A percentile compares a stretch with the other conserved stretches of the same genome.
phyloP scores from a whole-genome alignment of 1,140 invertebrate species.

The Hylyphantes graminicola region DNA sequence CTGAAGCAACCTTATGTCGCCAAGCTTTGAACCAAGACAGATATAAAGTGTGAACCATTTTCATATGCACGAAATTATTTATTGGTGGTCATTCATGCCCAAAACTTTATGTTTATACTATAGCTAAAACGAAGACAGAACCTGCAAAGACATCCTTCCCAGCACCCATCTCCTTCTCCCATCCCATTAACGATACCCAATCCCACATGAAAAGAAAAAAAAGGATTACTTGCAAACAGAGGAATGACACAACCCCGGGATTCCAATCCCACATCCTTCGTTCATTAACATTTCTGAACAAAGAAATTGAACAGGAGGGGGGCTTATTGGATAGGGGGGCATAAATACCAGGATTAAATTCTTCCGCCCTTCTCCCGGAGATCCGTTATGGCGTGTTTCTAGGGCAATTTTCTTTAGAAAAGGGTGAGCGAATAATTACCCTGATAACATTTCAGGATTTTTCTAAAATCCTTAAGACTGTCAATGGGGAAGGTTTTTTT shows the following conservation, averaged over 20 bases:
- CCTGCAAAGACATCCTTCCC: background rate
- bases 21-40: no score
- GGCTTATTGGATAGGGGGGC: constrained; percentile 27
- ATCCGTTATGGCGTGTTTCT: constrained; percentile 49
- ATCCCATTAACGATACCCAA: background rate
- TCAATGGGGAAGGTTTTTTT: background rate
- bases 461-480: constrained; percentile 24
- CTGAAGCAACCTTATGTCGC: no score
- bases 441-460: constrained; percentile 49
- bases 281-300: constrained; percentile 29
- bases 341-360: constrained; percentile 52
- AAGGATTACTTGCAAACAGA: background rate
- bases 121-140: background rate
- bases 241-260: constrained; percentile 4
- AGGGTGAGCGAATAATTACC: constrained; percentile 39
- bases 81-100: background rate
- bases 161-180: background rate
- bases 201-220: background rate
- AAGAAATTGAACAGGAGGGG: background rate
- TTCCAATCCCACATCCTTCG: constrained; percentile 13
- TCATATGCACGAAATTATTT: background rate
- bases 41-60: no score
- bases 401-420: constrained; percentile 34
- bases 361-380: background rate
- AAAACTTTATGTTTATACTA: no score